These are phyloP conservation scores for Himalopsyche anomala DNA, from an alignment of 2,888 invertebrate genomes.

Conservation along the genomic window DNA sequence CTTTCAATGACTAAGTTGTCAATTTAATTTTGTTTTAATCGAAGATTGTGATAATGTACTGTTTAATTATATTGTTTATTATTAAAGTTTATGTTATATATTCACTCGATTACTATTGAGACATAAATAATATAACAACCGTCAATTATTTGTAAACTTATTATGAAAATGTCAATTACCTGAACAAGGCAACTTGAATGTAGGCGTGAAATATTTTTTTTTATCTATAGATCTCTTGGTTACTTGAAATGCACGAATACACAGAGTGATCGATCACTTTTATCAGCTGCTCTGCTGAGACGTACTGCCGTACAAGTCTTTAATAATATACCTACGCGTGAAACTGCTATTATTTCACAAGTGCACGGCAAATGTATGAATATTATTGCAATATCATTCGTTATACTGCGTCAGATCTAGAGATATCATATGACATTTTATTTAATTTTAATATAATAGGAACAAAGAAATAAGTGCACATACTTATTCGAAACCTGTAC, in stretches of 20 bases:
- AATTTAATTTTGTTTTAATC: too few relatives aligned
- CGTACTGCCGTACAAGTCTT: constrained; percentile 41
- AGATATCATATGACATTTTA: constrained; percentile 50
- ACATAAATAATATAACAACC: not conserved
- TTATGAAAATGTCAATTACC: constrained; percentile 5
- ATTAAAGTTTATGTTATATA: not conserved
- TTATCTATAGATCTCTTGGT: not conserved
- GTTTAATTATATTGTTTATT: too few relatives aligned
- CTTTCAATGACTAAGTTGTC: too few relatives aligned
- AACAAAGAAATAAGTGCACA: not conserved
- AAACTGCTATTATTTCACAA: constrained; percentile 43
- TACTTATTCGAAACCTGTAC: not conserved
- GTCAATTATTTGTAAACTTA: not conserved
- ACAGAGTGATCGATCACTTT: constrained; percentile 59
- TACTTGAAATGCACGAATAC: constrained; percentile 49
- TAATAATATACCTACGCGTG: constrained; percentile 4
- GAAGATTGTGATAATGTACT: too few relatives aligned
- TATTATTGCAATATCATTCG: constrained; percentile 53
- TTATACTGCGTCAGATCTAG: constrained; percentile 44
- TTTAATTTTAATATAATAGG: constrained; percentile 15
- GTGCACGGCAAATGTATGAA: constrained; percentile 29
- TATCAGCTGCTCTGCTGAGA: constrained; percentile 50
- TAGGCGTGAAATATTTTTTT: constrained; percentile 9
- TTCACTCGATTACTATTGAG: not conserved
- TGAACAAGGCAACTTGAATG: not conserved